phyloP scores from a whole-genome alignment of 2,888 invertebrate genomes.

The Sphaeridia pumilis region DNA sequence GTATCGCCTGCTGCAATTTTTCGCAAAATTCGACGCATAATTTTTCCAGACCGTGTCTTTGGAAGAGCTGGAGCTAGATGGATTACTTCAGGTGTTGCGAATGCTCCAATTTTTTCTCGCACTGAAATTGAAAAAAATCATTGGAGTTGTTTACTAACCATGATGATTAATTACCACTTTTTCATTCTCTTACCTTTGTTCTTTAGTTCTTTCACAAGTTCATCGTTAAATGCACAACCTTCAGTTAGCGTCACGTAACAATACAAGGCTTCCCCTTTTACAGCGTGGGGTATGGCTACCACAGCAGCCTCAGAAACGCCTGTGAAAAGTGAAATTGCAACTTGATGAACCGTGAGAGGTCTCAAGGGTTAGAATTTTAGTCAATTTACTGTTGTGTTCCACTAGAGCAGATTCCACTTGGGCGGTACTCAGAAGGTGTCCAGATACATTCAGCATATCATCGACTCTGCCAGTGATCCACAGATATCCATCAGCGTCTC shows the following conservation, averaged over 20 bases:
- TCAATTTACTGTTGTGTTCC: slow-evolving; percentile 32
- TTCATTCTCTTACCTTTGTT: slow-evolving; percentile 50
- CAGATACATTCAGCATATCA: slow-evolving; percentile 97
- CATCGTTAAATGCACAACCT: slow-evolving; percentile 55
- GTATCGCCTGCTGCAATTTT: slow-evolving; percentile 82
- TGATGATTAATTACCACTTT: too few relatives aligned
- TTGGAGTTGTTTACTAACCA: too few relatives aligned
- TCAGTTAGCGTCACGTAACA: slow-evolving; percentile 91
- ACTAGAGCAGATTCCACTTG: slow-evolving; percentile 52
- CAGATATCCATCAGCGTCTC: slow-evolving; percentile 87
- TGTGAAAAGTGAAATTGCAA: too few relatives aligned
- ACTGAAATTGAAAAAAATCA: slow-evolving; percentile 47
- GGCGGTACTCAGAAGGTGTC: slow-evolving; percentile 93
- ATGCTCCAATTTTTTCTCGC: slow-evolving; percentile 83
- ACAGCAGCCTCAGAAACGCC: slow-evolving; percentile 88
- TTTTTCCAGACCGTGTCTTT: slow-evolving; percentile 95
- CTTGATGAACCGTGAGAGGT: too few relatives aligned
- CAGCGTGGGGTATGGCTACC: slow-evolving; percentile 81
- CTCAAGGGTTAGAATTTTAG: too few relatives aligned
- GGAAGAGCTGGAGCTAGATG: slow-evolving; percentile 90
- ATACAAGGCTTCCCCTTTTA: slow-evolving; percentile 95
- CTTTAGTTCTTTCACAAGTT: slow-evolving; percentile 59
- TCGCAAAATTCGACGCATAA: slow-evolving; percentile 87
- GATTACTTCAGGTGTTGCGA: slow-evolving; percentile 87
- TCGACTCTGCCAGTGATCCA: slow-evolving; percentile 97